Evolutionary conservation across 2,888 invertebrate species (phyloP).

Genomic region (Aquatica leii): DNA sequence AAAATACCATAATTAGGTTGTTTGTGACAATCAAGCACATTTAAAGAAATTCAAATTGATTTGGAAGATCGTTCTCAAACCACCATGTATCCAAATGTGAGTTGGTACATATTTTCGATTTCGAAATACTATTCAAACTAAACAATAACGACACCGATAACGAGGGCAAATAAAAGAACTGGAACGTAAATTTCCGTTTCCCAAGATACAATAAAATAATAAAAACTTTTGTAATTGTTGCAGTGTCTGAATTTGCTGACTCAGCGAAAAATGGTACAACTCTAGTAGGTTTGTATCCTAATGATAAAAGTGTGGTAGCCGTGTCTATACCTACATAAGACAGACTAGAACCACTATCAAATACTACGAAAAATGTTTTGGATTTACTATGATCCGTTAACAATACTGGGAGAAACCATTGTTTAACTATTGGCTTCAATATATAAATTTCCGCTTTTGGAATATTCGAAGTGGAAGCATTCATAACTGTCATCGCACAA

Average conservation of each 20-base stretch:
- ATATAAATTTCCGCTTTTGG: too few species aligned
- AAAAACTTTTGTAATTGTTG: background rate
- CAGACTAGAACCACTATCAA: slow-evolving; percentile 3
- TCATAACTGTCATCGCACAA: too few species aligned
- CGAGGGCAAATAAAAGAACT: background rate
- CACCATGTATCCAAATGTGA: slow-evolving; percentile 4
- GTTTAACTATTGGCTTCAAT: background rate
- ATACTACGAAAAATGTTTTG: background rate
- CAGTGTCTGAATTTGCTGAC: background rate
- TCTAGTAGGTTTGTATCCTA: too few species aligned
- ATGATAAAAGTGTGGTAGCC: background rate
- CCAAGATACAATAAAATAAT: background rate
- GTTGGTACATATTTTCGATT: slow-evolving; percentile 4
- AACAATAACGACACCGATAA: background rate
- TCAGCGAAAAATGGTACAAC: background rate
- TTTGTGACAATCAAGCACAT: background rate
- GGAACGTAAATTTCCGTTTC: background rate
- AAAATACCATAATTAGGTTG: too few species aligned
- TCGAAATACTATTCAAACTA: background rate
- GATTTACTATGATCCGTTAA: background rate
- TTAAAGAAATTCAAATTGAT: background rate
- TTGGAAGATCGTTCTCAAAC: slow-evolving; percentile 1
- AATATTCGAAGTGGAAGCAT: too few species aligned
- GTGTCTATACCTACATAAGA: background rate
- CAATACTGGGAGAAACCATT: background rate